Conservation (phyloP, 2,888 invertebrate genomes). For the Andrena chrysosceles region DNA sequence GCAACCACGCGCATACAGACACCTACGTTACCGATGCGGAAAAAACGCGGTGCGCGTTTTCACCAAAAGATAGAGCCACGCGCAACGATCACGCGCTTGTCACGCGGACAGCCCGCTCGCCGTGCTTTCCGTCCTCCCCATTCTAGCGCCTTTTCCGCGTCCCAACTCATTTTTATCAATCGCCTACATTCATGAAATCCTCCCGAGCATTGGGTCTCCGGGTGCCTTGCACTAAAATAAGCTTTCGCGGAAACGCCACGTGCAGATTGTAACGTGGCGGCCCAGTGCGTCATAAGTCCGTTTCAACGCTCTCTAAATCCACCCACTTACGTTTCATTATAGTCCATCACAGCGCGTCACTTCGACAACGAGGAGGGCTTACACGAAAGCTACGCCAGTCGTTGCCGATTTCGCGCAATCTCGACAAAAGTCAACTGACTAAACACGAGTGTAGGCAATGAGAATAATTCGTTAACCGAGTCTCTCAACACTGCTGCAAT, state of each 20-base stretch:
- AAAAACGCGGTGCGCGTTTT: constrained; percentile 69
- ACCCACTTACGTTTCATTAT: constrained; percentile 10
- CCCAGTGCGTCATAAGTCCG: constrained; percentile 12
- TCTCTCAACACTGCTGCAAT: too few relatives aligned
- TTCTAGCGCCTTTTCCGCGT: constrained; percentile 2
- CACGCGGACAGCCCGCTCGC: constrained; percentile 38
- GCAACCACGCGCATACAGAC: constrained; percentile 37
- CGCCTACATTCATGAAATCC: background rate
- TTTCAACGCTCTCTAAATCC: background rate
- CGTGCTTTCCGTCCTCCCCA: background rate
- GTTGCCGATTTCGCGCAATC: background rate
- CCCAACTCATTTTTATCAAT: constrained; percentile 4
- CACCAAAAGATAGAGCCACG: constrained; percentile 81
- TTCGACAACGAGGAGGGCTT: background rate
- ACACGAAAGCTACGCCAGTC: background rate
- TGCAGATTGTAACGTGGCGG: constrained; percentile 11
- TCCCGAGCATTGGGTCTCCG: background rate
- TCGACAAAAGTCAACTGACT: background rate
- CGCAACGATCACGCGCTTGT: constrained; percentile 57
- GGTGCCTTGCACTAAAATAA: constrained; percentile 7
- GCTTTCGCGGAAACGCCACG: constrained; percentile 14
- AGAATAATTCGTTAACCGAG: too few relatives aligned
- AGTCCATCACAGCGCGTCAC: constrained; percentile 11
- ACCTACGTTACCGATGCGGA: constrained; percentile 76
- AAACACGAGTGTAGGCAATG: background rate